These are phyloP conservation scores for Eustalomyia histrio DNA, from an alignment of 2,888 invertebrate genomes.

Conservation along the genomic window DNA sequence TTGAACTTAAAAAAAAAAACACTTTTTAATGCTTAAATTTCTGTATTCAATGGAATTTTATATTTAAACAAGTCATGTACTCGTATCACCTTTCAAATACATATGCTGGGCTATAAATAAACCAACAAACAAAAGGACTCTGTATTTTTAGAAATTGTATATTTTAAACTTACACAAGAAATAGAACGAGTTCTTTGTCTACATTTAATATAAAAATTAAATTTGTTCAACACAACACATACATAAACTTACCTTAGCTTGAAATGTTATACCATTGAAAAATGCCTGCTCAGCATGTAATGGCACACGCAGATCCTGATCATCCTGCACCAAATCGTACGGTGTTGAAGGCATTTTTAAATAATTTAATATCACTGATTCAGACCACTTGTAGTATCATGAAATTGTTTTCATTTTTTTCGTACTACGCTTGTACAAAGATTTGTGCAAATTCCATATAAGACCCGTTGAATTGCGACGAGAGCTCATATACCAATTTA, in stretches of 20 bases:
- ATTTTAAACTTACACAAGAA: too few species aligned
- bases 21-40: background rate
- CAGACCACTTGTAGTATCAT: constrained; percentile 80
- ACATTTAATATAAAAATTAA: background rate
- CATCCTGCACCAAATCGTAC: constrained; percentile 97
- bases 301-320: constrained; percentile 97
- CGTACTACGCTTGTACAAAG: constrained; percentile 78
- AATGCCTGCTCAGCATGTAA: constrained; percentile 98
- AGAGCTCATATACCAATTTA: constrained; percentile 58
- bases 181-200: too few species aligned
- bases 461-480: constrained; percentile 69
- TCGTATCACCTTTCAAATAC: background rate
- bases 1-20: background rate
- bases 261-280: constrained; percentile 94
- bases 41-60: background rate
- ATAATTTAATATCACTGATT: constrained; percentile 80
- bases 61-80: background rate
- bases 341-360: constrained; percentile 90
- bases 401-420: constrained; percentile 80
- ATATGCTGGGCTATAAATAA: background rate
- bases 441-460: constrained; percentile 78
- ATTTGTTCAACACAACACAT: background rate
- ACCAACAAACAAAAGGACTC: too few species aligned
- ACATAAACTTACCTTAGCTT: constrained; percentile 90
- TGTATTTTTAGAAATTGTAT: too few species aligned